Evolutionary conservation across 1,140 invertebrate genomes (phyloP).

Genomic region (Apis florea): DNA sequence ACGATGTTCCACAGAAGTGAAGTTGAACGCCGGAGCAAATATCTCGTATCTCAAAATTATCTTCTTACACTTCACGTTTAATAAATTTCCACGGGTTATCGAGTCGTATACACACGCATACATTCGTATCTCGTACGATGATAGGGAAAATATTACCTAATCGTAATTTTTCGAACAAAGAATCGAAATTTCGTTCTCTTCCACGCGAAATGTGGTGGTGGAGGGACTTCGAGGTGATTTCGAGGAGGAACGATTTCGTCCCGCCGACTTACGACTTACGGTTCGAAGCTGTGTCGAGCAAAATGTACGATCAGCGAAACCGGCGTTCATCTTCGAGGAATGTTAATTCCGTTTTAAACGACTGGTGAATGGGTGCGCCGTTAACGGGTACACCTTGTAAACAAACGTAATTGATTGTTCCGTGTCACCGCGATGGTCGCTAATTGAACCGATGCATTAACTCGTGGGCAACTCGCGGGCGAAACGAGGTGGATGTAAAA

Average conservation of each 20-base stretch:
- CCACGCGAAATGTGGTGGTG: not conserved
- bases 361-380: conserved; percentile 44
- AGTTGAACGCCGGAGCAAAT: too few relatives aligned
- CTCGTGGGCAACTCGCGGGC: conserved; percentile 37
- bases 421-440: conserved; percentile 54
- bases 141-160: too few relatives aligned
- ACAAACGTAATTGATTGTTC: conserved; percentile 67
- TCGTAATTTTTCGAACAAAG: too few relatives aligned
- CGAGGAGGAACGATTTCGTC: conserved; percentile 13
- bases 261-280: conserved; percentile 5
- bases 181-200: too few relatives aligned
- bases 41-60: too few relatives aligned
- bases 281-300: conserved; percentile 20
- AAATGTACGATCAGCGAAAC: conserved; percentile 35
- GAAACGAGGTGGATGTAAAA: conserved; percentile 31
- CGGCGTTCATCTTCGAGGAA: conserved; percentile 57
- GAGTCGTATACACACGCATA: too few relatives aligned
- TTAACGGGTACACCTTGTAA: conserved; percentile 63
- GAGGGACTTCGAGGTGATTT: not conserved
- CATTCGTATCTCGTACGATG: too few relatives aligned
- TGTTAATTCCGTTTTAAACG: conserved; percentile 61
- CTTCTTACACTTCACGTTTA: too few relatives aligned
- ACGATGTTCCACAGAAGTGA: too few relatives aligned
- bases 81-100: too few relatives aligned
- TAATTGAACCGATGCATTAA: conserved; percentile 65